These are phyloP conservation scores for Caenorhabditis brenneri DNA, from an alignment of 1,140 invertebrate species.

Conservation along the genomic window DNA sequence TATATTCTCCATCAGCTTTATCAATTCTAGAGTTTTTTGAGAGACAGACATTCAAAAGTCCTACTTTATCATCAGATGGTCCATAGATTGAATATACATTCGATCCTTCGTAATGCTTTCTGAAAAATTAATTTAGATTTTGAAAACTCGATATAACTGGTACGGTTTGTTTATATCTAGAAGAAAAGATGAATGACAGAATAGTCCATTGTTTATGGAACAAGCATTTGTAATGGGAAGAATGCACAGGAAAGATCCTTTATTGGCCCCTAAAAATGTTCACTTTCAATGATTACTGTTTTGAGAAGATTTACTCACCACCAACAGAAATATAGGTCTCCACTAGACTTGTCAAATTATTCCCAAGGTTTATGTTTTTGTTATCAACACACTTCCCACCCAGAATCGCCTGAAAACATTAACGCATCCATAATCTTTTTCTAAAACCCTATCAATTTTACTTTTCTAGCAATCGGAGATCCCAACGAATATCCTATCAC, in stretches of 20 bases:
- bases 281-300: too few species aligned
- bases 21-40: conserved; percentile 32
- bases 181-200: conserved; percentile 44
- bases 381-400: conserved; percentile 55
- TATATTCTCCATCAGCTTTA: conserved; percentile 30
- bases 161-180: conserved; percentile 56
- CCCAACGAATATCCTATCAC: too few species aligned
- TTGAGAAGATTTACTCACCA: background rate
- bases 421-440: too few species aligned
- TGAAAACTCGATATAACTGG: too few species aligned
- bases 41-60: conserved; percentile 51
- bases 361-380: conserved; percentile 50
- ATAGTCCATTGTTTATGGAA: conserved; percentile 55
- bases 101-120: conserved; percentile 56
- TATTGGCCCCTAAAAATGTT: conserved; percentile 50
- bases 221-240: conserved; percentile 56
- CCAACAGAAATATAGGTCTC: conserved; percentile 58
- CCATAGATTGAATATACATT: conserved; percentile 56
- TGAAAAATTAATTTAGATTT: too few species aligned
- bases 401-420: conserved; percentile 67
- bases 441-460: conserved; percentile 67
- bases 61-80: conserved; percentile 54
- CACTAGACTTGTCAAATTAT: conserved; percentile 49
- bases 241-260: conserved; percentile 55
- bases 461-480: too few species aligned